phyloP scores from a whole-genome alignment of 2,888 invertebrate genomes.

The Melanargia galathea region DNA sequence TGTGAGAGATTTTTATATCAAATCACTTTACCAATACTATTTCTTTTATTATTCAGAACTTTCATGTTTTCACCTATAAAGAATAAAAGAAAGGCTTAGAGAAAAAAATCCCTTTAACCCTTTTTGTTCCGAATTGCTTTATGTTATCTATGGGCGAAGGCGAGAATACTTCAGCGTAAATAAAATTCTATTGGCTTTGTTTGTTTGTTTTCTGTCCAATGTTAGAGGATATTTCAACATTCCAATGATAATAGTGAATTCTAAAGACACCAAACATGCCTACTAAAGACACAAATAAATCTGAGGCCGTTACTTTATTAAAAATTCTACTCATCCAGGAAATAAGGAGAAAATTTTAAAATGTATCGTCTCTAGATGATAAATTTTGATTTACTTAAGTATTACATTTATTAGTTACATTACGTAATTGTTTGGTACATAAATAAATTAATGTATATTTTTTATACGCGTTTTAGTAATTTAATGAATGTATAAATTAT shows the following conservation, averaged over 20 bases:
- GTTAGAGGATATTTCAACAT: not conserved
- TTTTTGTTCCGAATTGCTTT: constrained; percentile 16
- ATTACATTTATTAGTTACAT: no score
- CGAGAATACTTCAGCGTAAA: constrained; percentile 11
- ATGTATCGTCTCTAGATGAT: no score
- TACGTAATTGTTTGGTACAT: no score
- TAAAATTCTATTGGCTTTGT: constrained; percentile 17
- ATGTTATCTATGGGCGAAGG: constrained; percentile 14
- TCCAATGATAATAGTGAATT: not conserved
- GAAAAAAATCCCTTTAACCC: constrained; percentile 13
- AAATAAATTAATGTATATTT: no score
- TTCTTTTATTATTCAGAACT: not conserved
- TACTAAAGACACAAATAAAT: not conserved
- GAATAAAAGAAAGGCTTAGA: not conserved
- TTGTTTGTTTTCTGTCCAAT: constrained; percentile 24
- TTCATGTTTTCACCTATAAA: not conserved
- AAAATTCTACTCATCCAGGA: no score
- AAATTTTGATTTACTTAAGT: no score
- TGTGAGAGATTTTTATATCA: no score
- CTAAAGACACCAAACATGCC: not conserved
- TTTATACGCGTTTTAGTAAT: no score
- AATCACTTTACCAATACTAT: not conserved
- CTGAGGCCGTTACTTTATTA: no score
- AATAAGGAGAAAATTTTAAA: no score
- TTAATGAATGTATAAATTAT: no score